phyloP scores from a whole-genome alignment of 2,888 invertebrate species.

The Lasioglossum morio region DNA sequence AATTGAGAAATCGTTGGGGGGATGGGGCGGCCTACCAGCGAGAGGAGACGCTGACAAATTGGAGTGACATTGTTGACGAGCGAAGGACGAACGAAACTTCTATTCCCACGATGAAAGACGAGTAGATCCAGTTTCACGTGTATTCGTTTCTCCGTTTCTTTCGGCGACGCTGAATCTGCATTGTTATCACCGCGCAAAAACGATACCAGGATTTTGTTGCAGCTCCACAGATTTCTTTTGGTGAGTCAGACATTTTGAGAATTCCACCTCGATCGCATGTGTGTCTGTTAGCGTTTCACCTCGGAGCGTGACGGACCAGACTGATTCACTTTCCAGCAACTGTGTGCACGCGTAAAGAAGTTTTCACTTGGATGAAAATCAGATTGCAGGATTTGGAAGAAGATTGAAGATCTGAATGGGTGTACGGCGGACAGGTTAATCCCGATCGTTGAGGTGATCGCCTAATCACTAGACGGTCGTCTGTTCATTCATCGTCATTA shows the following conservation, averaged over 20 bases:
- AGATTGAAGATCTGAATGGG: background rate
- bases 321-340: too few species aligned
- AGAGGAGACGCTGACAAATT: constrained; percentile 58
- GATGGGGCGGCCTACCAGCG: background rate
- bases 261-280: too few species aligned
- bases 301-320: too few species aligned
- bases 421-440: background rate
- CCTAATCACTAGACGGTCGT: background rate
- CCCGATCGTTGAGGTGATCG: background rate
- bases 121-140: constrained; percentile 17
- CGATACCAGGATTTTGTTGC: constrained; percentile 32
- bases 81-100: constrained; percentile 26
- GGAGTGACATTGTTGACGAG: constrained; percentile 62
- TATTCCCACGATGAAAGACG: background rate
- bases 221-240: background rate
- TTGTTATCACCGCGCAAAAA: constrained; percentile 20
- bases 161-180: constrained; percentile 16
- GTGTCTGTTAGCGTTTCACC: too few species aligned
- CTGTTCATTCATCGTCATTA: constrained; percentile 8
- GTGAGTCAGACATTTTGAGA: too few species aligned
- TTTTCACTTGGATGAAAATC: too few species aligned
- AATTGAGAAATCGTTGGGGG: background rate
- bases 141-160: constrained; percentile 46
- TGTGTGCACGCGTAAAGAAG: too few species aligned
- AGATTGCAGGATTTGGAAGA: too few species aligned